Evolutionary conservation across 2,113 vertebrate genomes (phyloP), one percentile per base, ranked within the genome.

Genomic region (Monopterus albus): DNA sequence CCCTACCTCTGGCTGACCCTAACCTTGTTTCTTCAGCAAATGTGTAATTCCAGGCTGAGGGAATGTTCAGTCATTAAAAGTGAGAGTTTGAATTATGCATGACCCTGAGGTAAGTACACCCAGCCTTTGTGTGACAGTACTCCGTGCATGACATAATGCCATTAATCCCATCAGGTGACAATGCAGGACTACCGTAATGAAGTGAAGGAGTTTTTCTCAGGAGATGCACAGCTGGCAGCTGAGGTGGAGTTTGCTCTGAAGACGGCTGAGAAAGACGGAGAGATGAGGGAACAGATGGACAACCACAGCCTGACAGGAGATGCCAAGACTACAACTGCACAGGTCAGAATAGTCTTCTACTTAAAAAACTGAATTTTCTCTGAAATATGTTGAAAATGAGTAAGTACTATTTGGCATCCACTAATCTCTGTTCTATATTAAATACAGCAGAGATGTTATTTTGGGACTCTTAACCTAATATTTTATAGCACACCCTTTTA

Each of bases 211-310:
- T 89, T 98, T 60, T 97, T 99, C 68, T 91, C 93, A 1, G 91
- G 88, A 7, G 97, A 99, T 60, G 96, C 95, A 73, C 97, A 96
- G 85, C 91, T 99, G 86, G 96, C 95, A 0, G 91, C 94, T 0
- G 98, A 99, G 75, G 88, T 99, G 23, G 98, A 99, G 78, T 98
- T 96, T 4, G 95, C 96, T 80, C 93, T 99, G 86, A 95, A 93
- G 91, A 93, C 88, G 43, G 94, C 95, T 2, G 94, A 93, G 15
- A 95, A 96, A 53, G 92, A 82, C 40, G 84, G 55, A 64, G 92
- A 95, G 65, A 82, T 91, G 57, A 88, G 71, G 39, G 53, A 83
- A 2, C 38, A 81, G 71, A 36, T 91, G 80, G 58, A 78, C 7
- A 39, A 25, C 62, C 84, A 79, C 65, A 66, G 39, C 18, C 25